Evolutionary conservation across 2,888 invertebrate species (phyloP).

Genomic region (Alviniconcha strummeri): DNA sequence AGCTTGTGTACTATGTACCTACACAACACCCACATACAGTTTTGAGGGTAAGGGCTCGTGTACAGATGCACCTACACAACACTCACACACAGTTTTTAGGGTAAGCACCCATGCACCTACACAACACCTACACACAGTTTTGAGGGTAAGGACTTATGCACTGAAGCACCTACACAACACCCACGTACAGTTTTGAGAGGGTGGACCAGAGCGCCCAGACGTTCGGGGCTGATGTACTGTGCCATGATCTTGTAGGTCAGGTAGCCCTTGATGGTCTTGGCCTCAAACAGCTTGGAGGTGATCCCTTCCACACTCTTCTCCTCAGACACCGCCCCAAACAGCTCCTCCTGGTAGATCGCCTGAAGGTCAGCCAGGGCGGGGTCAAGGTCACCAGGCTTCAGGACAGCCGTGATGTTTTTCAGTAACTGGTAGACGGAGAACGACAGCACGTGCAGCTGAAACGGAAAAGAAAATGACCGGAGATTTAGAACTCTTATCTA

Average conservation of each 20-base stretch:
- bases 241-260: constrained; percentile 89
- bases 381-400: constrained; percentile 87
- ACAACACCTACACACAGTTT: too few species aligned
- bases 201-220: constrained; percentile 84
- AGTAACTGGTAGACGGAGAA: constrained; percentile 91
- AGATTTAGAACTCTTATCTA: too few species aligned
- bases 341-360: constrained; percentile 89
- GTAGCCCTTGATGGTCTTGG: constrained; percentile 84
- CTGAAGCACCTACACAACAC: too few species aligned
- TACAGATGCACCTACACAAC: too few species aligned
- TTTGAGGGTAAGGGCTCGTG: too few species aligned
- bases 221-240: constrained; percentile 84
- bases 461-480: background rate
- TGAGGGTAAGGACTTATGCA: too few species aligned
- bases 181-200: constrained; percentile 85
- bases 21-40: too few species aligned
- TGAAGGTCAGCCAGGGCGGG: constrained; percentile 84
- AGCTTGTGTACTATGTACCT: too few species aligned
- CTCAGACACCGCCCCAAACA: constrained; percentile 90
- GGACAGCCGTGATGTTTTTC: constrained; percentile 81
- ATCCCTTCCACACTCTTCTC: constrained; percentile 93
- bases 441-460: constrained; percentile 88
- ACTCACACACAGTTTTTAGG: background rate
- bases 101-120: too few species aligned
- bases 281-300: constrained; percentile 79